A percentile compares a stretch with the other conserved stretches of the same genome.
These are phyloP conservation scores for Cephus spinipes DNA, from an alignment of 2,888 invertebrate species.

Conservation along the genomic window DNA sequence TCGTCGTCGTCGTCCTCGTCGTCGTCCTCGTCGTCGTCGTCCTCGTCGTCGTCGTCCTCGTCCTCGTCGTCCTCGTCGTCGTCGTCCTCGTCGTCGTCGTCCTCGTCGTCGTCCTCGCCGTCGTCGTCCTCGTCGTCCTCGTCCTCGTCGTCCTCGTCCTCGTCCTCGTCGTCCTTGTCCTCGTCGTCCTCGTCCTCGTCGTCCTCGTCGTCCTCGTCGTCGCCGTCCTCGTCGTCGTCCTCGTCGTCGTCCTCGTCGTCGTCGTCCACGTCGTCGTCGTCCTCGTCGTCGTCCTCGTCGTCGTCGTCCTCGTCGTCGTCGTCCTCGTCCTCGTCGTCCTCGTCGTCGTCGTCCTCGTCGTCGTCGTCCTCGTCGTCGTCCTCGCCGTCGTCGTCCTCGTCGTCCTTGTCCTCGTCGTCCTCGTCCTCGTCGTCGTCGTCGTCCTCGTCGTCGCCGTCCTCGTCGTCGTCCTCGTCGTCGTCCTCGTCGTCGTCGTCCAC, in stretches of 20 bases:
- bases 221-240: too few relatives aligned
- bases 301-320: background rate
- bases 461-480: background rate
- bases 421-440: slow-evolving; percentile 1
- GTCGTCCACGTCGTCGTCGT: background rate
- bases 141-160: background rate
- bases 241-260: background rate
- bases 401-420: too few relatives aligned
- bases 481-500: background rate
- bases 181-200: background rate
- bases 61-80: background rate
- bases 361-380: background rate
- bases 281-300: slow-evolving; percentile 1
- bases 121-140: background rate
- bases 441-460: too few relatives aligned
- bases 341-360: background rate
- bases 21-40: background rate
- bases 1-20: background rate
- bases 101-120: background rate
- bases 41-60: slow-evolving; percentile 7
- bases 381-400: background rate
- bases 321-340: background rate
- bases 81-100: background rate
- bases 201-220: slow-evolving; percentile 1
- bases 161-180: slow-evolving; percentile 1